Base-by-base conservation (phyloP, 2,797 vertebrate species). In the Euphonia xanthogaster region DNA sequence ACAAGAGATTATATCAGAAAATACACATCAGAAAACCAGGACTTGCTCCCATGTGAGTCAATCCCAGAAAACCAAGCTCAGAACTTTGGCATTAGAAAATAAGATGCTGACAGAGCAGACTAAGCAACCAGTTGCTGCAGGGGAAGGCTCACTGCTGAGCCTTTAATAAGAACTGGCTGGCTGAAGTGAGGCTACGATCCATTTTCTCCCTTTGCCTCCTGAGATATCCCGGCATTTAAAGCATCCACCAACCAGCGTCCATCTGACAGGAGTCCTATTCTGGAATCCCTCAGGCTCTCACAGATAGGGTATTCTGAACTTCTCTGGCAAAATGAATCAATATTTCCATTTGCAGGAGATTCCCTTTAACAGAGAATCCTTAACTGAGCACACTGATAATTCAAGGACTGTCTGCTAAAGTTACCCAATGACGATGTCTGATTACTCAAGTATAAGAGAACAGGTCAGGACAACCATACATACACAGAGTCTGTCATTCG, bases 391-490 rank as follows among this genome's bases (percentile, higher is more conserved):
- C 30, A 45, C 3, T 31, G 50, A 60, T 24, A 74, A 68, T 68
- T 91, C 67, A 96, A 79, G 66, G 77, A 91, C 42, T 53, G 39
- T 51, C 85, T 75, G 28, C 47, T 85, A 14, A 85, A 85, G 55
- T 95, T 91, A 66, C 47, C 44, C 60, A 82, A 66, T 6, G 24
- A 62, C 57, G 88, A 71, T 50, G 14, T 30, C 68, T 24, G 33
- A 88, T 90, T 86, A 81, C 67, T 54, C 58, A 92, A 83, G 57
- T 62, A 51, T 53, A 89, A 86, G 39, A 84, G 63, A 94, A 31
- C 35, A 58, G 71, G 63, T 93, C 85, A 90, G 47, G 45, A 85
- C 21, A 94, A 81, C 78, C 76, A 85, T n/a, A 79, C 79, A 93
- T 27, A 72, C 42, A 67, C 66, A 51, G 66, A 94, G 60, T 66